Conservation (phyloP, 2,797 vertebrate genomes). For the Yasuhikotakia modesta region DNA sequence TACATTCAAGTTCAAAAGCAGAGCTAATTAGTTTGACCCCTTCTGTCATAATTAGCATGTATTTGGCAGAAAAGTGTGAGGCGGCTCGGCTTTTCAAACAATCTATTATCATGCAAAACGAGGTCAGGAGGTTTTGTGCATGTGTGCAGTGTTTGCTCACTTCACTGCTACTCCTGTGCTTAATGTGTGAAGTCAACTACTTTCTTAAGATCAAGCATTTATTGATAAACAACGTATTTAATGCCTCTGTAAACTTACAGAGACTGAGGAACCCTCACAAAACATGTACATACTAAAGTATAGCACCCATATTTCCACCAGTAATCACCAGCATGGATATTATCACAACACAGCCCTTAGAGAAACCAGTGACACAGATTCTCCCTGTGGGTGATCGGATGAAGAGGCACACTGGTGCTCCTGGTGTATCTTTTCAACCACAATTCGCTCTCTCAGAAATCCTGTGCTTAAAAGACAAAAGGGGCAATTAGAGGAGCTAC, state of each 20-base stretch:
- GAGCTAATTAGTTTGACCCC: conserved; percentile 83
- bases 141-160: conserved; percentile 17
- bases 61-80: conserved; percentile 54
- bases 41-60: conserved; percentile 76
- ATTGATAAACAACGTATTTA: not conserved
- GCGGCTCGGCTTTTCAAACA: conserved; percentile 66
- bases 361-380: conserved; percentile 12
- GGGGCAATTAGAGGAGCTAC: conserved; percentile 71
- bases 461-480: conserved; percentile 72
- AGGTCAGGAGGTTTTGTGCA: conserved; percentile 60
- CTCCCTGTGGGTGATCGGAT: conserved; percentile 3
- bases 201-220: conserved; percentile 7
- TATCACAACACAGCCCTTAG: not conserved
- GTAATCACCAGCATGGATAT: not conserved
- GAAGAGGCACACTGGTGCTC: conserved; percentile 17
- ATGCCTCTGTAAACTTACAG: not conserved
- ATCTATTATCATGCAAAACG: conserved; percentile 72
- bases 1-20: conserved; percentile 71
- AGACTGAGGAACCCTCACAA: not conserved
- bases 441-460: conserved; percentile 66
- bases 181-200: conserved; percentile 34
- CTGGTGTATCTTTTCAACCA: conserved; percentile 71
- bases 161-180: conserved; percentile 30
- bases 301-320: not conserved
- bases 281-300: not conserved